A percentile compares a stretch with the other conserved stretches of the same genome.
Evolutionary conservation across 2,797 vertebrate genomes (phyloP).

Genomic region (Mastacembelus armatus): DNA sequence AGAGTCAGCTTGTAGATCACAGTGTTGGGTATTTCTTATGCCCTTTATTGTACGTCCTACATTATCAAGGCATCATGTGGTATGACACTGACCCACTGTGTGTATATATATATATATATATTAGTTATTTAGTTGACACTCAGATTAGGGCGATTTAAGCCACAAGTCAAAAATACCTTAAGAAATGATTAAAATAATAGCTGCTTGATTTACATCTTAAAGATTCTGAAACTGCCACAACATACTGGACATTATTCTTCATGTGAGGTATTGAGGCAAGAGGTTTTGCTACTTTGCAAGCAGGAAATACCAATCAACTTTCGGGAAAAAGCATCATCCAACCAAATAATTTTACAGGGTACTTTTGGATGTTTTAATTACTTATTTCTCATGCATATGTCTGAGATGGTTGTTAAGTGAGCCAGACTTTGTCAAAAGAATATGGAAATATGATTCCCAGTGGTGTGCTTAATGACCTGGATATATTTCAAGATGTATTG

Average conservation of each 20-base stretch:
- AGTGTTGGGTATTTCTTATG: not conserved
- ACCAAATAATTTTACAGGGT: conserved; percentile 7
- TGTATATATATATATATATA: too few relatives aligned
- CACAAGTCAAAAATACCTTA: not conserved
- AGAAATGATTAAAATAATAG: conserved; percentile 4
- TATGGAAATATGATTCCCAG: conserved; percentile 31
- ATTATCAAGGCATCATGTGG: too few relatives aligned
- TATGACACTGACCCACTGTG: too few relatives aligned
- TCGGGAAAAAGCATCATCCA: not conserved
- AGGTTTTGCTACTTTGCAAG: conserved; percentile 13
- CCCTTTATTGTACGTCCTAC: not conserved
- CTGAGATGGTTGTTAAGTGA: conserved; percentile 34
- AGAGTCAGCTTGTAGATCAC: too few relatives aligned
- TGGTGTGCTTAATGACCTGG: conserved; percentile 46
- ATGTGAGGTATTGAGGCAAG: not conserved
- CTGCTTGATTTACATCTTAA: too few relatives aligned
- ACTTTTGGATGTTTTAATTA: conserved; percentile 42
- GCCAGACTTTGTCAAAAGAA: conserved; percentile 42
- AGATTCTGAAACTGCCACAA: conserved; percentile 3
- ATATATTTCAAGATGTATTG: conserved; percentile 10
- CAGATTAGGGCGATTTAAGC: not conserved
- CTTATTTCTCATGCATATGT: conserved; percentile 32
- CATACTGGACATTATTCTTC: not conserved
- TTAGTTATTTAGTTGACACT: too few relatives aligned
- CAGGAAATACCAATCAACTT: conserved; percentile 24